Evolutionary conservation across 2,888 invertebrate species (phyloP), one percentile per base, ranked within the genome.

Genomic region (Heliconius aoede): DNA sequence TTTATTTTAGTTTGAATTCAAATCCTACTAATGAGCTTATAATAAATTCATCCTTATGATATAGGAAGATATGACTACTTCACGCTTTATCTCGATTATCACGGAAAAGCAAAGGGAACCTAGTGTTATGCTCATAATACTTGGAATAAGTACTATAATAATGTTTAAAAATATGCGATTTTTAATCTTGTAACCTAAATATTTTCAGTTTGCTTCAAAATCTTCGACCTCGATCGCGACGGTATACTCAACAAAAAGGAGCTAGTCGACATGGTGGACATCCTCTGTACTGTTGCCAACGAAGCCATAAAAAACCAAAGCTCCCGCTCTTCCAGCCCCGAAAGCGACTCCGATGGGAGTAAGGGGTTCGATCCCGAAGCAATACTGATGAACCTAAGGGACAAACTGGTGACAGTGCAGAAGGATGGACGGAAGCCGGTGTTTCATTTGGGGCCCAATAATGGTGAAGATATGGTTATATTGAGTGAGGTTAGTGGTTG

Each of bases 171-270:
- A 46, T 46, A 55, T n/a, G n/a, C n/a, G n/a, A n/a, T n/a, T 18
- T 5, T 9, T 55, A 58, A 58, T n/a, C 13, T 24, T 26, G 2
- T 30, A 28, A 30, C 15, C 76, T 73, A 76, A 65, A 68, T 80
- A 60, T 62, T 92, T 95, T 3, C 93, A 98, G 98, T 98, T 92
- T 98, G 98, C 90, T 98, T 98, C 91, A 98, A 98, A 94, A 97
- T 98, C 80, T 98, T 98, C 92, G 98, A 98, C 89, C 94, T 96
- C 82, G 98, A 98, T 90, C 95, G 97, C 76, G 98, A 98, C 89
- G 97, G 97, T 0, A 95, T 96, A 77, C 94, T 98, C 51, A 97
- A 96, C 86, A 94, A 95, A 81, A 93, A 95, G 46, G 98, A 98
- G 86, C 95, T 97, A 3, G 90, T 95, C 60, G 96, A 96, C 83